A percentile compares a stretch with the other conserved stretches of the same genome.
These are phyloP conservation scores for Argentina silus DNA, from an alignment of 2,797 vertebrate species.

Conservation along the genomic window DNA sequence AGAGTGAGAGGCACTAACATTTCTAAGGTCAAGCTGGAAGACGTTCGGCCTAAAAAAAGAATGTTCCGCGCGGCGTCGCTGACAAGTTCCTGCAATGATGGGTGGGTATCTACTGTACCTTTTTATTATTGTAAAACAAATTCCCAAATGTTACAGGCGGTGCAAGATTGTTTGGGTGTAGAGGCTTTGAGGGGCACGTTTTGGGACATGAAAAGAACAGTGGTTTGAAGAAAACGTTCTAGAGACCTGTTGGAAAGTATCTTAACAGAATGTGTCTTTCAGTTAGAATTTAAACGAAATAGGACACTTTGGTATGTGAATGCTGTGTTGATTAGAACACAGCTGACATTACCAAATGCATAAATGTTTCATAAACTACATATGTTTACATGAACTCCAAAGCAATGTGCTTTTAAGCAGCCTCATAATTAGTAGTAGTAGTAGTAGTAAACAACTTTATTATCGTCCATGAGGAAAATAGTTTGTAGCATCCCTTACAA, in stretches of 20 bases:
- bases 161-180: no score
- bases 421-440: no score
- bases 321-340: no score
- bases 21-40: constrained; percentile 59
- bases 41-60: constrained; percentile 37
- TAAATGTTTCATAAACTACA: no score
- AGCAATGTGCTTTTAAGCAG: no score
- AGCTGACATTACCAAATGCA: no score
- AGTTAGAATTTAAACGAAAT: background rate
- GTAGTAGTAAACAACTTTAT: no score
- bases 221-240: background rate
- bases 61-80: background rate
- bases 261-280: background rate
- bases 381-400: no score
- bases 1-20: constrained; percentile 67
- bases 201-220: background rate
- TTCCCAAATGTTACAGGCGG: constrained; percentile 4
- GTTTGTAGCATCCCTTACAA: no score
- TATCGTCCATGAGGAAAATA: no score
- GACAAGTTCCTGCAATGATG: background rate
- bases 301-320: background rate
- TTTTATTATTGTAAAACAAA: constrained; percentile 35
- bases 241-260: background rate
- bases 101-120: constrained; percentile 15
- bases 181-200: background rate